phyloP scores from a whole-genome alignment of 2,113 vertebrate genomes.

The Prionailurus bengalensis region DNA sequence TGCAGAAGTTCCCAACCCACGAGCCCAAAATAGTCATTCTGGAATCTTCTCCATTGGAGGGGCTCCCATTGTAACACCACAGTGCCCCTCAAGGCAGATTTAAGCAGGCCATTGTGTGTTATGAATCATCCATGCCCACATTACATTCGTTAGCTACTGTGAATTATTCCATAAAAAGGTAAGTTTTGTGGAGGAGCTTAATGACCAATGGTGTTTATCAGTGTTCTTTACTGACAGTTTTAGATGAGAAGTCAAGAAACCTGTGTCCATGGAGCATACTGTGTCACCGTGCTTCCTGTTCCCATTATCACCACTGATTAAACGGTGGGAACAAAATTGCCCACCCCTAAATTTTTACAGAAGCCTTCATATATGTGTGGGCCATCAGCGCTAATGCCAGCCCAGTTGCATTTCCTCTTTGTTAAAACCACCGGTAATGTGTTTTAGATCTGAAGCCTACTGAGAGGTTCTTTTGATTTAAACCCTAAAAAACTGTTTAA shows the following conservation, averaged over 20 bases:
- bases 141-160: background rate
- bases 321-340: background rate
- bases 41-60: background rate
- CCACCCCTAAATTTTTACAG: background rate
- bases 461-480: constrained; percentile 34
- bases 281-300: background rate
- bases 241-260: constrained; percentile 3
- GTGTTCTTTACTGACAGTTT: background rate
- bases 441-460: background rate
- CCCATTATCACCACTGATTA: background rate
- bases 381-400: background rate
- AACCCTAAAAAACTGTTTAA: constrained; percentile 8
- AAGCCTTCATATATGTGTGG: background rate
- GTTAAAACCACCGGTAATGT: background rate
- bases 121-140: background rate
- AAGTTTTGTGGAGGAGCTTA: background rate
- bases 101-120: background rate
- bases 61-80: background rate
- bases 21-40: background rate
- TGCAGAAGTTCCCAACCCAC: background rate
- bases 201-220: background rate
- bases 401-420: background rate
- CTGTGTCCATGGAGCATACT: background rate
- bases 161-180: background rate
- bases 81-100: background rate